Percentiles rank a stretch among this genome's conserved stretches.
These are phyloP conservation scores for Schlechtendalia chinensis DNA, from an alignment of 1,140 invertebrate genomes.

Conservation along the genomic window DNA sequence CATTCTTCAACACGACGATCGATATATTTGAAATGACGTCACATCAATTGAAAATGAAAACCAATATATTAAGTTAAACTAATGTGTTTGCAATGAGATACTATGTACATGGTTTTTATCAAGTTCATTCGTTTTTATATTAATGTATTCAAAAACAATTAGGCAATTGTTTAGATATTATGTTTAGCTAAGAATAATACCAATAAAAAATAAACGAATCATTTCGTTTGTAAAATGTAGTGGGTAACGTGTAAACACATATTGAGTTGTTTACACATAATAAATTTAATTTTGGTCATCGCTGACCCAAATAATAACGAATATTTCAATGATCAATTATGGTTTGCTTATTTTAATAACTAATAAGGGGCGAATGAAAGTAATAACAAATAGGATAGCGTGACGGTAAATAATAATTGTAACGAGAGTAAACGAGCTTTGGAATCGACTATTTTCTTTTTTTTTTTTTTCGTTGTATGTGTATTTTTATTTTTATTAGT, in stretches of 20 bases:
- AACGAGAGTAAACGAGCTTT: constrained; percentile 14
- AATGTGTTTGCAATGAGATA: background rate
- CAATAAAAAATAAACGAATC: background rate
- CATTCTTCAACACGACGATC: background rate
- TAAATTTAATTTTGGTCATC: constrained; percentile 11
- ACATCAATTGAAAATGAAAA: no score
- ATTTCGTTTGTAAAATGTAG: background rate
- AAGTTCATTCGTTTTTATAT: background rate
- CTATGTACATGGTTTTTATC: no score
- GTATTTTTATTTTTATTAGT: constrained; percentile 19
- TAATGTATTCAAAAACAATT: background rate
- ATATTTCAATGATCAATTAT: constrained; percentile 38
- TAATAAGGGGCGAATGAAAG: background rate
- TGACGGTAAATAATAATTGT: constrained; percentile 26
- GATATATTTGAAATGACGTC: background rate
- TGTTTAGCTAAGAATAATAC: background rate
- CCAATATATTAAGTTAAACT: background rate
- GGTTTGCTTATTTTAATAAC: background rate
- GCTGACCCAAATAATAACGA: background rate
- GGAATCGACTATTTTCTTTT: background rate
- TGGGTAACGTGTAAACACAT: background rate
- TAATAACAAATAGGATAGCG: constrained; percentile 44
- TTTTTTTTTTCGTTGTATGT: constrained; percentile 22
- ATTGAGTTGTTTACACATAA: background rate
- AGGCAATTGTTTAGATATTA: background rate